Conservation (phyloP, 1,140 invertebrate species). For the Pygmarrhopalites habei region DNA sequence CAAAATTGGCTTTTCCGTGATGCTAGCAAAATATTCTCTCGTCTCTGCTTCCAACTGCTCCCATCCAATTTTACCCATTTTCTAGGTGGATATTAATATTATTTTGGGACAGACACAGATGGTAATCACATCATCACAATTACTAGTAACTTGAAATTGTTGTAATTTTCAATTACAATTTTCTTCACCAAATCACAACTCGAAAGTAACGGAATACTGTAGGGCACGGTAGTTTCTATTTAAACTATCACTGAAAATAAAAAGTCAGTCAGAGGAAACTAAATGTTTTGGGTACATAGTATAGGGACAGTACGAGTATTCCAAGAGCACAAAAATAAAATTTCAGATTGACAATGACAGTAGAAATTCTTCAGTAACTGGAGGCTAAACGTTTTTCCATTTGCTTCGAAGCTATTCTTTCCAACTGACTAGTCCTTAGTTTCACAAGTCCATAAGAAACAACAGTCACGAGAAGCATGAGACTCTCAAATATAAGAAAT, state of each 20-base stretch:
- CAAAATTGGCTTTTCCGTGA: constrained; percentile 15
- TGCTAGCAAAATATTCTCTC: constrained; percentile 8
- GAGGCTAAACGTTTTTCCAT: constrained; percentile 53
- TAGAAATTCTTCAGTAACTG: background rate
- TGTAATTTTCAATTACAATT: no score
- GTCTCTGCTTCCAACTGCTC: constrained; percentile 9
- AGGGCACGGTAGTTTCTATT: background rate
- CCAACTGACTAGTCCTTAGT: constrained; percentile 52
- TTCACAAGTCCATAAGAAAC: constrained; percentile 53
- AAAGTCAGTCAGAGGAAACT: background rate
- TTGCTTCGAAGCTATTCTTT: constrained; percentile 52
- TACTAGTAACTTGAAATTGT: no score
- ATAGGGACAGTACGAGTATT: no score
- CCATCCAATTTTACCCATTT: constrained; percentile 8
- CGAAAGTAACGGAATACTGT: background rate
- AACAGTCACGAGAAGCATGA: constrained; percentile 59
- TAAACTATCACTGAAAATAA: background rate
- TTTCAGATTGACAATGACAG: no score
- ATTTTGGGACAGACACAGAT: no score
- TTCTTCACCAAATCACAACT: no score
- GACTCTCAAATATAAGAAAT: constrained; percentile 76
- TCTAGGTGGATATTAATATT: no score
- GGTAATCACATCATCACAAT: no score
- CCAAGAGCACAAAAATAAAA: no score
- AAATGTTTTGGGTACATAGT: no score